Evolutionary conservation across 23 tunicate species (phyloP).

Genomic region (Ascidia mentula): DNA sequence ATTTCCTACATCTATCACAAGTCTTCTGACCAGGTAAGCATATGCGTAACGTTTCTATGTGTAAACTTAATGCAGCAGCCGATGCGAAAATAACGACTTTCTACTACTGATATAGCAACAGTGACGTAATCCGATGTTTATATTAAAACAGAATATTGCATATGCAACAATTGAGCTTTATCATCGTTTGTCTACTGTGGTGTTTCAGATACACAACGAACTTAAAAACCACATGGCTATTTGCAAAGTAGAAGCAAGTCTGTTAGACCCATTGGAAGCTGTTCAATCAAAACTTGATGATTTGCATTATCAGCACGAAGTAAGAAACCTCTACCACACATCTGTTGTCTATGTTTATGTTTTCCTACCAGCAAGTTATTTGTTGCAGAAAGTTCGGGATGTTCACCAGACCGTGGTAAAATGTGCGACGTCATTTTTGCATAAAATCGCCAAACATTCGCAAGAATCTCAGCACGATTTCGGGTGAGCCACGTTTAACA

Average conservation of each 20-base stretch:
- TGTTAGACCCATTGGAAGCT: slow-evolving; percentile 52
- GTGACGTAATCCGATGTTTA: too few species aligned
- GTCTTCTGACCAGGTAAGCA: slow-evolving; percentile 47
- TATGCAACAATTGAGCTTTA: too few species aligned
- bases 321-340: not conserved
- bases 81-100: too few species aligned
- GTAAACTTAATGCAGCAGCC: too few species aligned
- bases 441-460: not conserved
- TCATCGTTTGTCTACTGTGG: too few species aligned
- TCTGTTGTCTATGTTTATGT: not conserved
- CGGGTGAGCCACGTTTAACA: not conserved
- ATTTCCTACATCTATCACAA: slow-evolving; percentile 31
- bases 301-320: slow-evolving; percentile 41
- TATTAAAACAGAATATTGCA: too few species aligned
- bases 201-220: slow-evolving; percentile 27
- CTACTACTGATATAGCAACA: too few species aligned
- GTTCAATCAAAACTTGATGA: slow-evolving; percentile 48
- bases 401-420: slow-evolving; percentile 3
- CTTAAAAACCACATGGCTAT: slow-evolving; percentile 20
- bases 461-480: not conserved
- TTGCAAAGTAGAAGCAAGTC: slow-evolving; percentile 59
- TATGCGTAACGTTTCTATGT: too few species aligned
- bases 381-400: not conserved
- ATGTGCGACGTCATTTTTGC: slow-evolving; percentile 2
- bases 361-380: not conserved